Evolutionary conservation across 2,113 vertebrate species (phyloP).

Genomic region (Paracyprichromis sp.): DNA sequence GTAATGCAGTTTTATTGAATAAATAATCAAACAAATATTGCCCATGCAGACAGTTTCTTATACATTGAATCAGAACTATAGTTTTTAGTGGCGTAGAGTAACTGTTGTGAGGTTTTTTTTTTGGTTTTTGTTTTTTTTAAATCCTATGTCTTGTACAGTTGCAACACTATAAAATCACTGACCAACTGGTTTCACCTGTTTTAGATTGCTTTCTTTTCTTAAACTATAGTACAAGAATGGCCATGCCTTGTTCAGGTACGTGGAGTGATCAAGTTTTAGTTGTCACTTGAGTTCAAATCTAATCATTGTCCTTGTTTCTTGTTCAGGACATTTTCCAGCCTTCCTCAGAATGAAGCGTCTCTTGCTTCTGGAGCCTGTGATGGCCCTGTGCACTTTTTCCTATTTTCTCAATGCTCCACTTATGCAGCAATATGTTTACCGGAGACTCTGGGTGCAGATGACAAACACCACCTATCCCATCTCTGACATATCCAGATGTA

Average conservation of each 20-base stretch:
- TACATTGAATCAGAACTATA: background rate
- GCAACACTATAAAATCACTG: background rate
- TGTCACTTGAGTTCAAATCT: background rate
- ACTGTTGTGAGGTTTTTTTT: background rate
- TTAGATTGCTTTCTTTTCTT: background rate
- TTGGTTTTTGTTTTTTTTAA: accelerated
- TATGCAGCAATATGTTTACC: conserved; percentile 84
- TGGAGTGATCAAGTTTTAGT: background rate
- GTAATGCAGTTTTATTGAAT: background rate
- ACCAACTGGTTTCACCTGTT: background rate
- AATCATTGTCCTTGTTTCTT: background rate
- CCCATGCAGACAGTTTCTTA: background rate
- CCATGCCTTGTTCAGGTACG: background rate
- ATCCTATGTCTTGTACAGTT: background rate
- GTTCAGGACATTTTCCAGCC: background rate
- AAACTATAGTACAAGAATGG: background rate
- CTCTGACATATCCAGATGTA: conserved; percentile 63
- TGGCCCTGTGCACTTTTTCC: conserved; percentile 80
- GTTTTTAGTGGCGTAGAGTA: background rate
- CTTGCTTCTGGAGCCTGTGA: conserved; percentile 80
- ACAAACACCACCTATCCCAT: conserved; percentile 74
- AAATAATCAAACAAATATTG: background rate
- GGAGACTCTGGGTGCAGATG: conserved; percentile 78
- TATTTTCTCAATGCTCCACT: conserved; percentile 70
- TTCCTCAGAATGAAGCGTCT: conserved; percentile 70